Conservation (phyloP, 2,797 vertebrate species). For the Geotrypetes seraphini region DNA sequence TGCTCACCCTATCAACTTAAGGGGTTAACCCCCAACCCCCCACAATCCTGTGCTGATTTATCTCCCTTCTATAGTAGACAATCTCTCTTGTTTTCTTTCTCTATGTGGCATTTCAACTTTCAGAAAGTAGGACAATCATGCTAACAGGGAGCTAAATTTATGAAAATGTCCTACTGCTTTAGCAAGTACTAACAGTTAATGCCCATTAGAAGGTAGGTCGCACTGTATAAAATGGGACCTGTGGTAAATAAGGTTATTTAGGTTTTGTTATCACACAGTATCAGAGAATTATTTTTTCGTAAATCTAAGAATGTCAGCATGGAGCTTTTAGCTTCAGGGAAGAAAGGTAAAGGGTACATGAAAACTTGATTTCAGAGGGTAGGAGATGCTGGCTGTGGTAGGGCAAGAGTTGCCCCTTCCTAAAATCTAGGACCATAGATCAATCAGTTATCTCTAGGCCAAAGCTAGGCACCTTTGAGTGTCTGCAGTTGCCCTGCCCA, state of each 20-base stretch:
- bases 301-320: not conserved
- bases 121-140: too few species aligned
- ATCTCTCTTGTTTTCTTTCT: not conserved
- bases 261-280: too few species aligned
- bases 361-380: too few species aligned
- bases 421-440: not conserved
- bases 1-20: not conserved
- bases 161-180: accelerated
- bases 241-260: too few species aligned
- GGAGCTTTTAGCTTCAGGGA: accelerated
- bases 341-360: not conserved
- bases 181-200: too few species aligned
- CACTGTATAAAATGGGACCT: too few species aligned
- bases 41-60: not conserved
- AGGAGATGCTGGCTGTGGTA: too few species aligned
- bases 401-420: not conserved
- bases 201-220: too few species aligned
- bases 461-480: accelerated
- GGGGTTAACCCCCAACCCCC: not conserved
- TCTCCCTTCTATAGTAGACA: accelerated
- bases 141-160: too few species aligned
- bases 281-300: too few species aligned
- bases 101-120: accelerated
- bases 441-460: accelerated
- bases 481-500: accelerated